Evolutionary conservation across 2,113 vertebrate genomes (phyloP).

Genomic region (Vidua chalybeata): DNA sequence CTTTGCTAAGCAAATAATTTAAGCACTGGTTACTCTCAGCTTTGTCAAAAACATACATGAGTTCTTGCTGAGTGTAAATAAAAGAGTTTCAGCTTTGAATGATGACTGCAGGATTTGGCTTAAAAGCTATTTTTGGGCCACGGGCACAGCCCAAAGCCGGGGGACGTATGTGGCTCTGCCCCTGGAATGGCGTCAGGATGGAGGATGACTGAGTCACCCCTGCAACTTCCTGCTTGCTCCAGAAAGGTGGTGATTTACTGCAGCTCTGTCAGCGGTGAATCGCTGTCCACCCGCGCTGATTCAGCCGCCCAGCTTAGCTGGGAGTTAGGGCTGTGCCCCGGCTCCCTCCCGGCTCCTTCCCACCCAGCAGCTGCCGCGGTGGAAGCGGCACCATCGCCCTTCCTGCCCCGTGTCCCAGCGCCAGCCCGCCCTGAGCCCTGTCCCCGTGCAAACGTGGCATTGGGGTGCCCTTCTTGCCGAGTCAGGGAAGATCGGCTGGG

Average conservation of each 20-base stretch:
- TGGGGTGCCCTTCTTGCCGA: neutral
- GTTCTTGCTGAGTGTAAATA: slow-evolving; percentile 31
- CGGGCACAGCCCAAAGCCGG: neutral
- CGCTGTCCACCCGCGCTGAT: neutral
- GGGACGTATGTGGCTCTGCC: neutral
- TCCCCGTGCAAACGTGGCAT: rapidly evolving
- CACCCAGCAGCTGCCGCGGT: neutral
- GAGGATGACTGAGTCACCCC: slow-evolving; percentile 45
- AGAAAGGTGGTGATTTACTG: neutral
- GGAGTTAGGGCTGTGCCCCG: neutral
- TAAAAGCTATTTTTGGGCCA: slow-evolving; percentile 27
- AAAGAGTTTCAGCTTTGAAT: neutral
- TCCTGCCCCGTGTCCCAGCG: neutral
- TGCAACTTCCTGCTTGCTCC: neutral
- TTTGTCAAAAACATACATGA: neutral
- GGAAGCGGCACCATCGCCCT: neutral
- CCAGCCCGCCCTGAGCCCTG: rapidly evolving
- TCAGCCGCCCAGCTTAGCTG: neutral
- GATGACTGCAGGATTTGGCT: slow-evolving; percentile 24
- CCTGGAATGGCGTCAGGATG: neutral
- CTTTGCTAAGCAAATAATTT: slow-evolving; percentile 48
- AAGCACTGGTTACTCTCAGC: neutral
- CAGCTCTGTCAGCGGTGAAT: slow-evolving; percentile 24
- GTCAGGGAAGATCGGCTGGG: neutral
- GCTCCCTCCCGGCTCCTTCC: neutral